These are phyloP conservation scores for Dendrophyllia cribrosa DNA, from an alignment of 64 coral and sea anemone genomes.

Conservation along the genomic window DNA sequence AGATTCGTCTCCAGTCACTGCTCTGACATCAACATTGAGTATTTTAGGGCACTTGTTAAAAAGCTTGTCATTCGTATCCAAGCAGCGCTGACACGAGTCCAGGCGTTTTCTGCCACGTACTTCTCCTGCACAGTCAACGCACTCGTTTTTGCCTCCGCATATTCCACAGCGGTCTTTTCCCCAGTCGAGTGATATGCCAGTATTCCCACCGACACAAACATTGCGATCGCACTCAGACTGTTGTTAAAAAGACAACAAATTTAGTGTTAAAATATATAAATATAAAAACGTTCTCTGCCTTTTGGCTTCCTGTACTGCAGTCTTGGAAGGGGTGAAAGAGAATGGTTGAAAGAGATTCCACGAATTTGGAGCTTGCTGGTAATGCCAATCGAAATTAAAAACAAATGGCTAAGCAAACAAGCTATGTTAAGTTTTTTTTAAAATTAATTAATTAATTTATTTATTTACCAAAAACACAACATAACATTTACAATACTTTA, in stretches of 20 bases:
- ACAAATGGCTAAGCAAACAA: too few relatives aligned
- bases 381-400: too few relatives aligned
- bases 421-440: too few relatives aligned
- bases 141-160: slow-evolving; percentile 66
- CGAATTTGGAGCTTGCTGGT: too few relatives aligned
- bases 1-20: slow-evolving; percentile 28
- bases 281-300: too few relatives aligned
- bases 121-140: slow-evolving; percentile 77
- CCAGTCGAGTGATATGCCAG: slow-evolving; percentile 7
- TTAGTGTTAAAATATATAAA: too few relatives aligned
- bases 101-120: slow-evolving; percentile 62
- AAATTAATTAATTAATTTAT: too few relatives aligned
- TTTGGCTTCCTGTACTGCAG: too few relatives aligned
- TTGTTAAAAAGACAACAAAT: neutral
- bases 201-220: slow-evolving; percentile 76
- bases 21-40: slow-evolving; percentile 1
- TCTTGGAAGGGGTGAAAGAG: too few relatives aligned
- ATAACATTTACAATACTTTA: too few relatives aligned
- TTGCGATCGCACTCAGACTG: neutral
- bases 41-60: slow-evolving; percentile 74
- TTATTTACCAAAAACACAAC: too few relatives aligned
- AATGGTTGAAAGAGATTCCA: too few relatives aligned
- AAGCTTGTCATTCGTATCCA: neutral
- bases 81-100: slow-evolving; percentile 75
- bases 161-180: slow-evolving; percentile 79